phyloP scores from a whole-genome alignment of 2,797 vertebrate genomes.

The Acridotheres tristis region DNA sequence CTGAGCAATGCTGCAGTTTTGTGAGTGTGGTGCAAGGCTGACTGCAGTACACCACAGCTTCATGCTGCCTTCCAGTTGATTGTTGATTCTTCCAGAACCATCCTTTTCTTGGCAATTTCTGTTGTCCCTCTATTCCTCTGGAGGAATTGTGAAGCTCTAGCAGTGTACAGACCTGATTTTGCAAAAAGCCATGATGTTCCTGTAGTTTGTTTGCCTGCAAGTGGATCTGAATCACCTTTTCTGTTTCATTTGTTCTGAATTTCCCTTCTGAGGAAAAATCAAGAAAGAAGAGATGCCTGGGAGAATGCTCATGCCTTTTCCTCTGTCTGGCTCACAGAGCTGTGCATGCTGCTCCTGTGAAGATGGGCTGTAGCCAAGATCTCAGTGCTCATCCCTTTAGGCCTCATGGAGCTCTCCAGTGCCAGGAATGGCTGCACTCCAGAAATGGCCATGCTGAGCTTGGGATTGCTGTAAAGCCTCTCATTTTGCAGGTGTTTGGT shows the following conservation, averaged over 20 bases:
- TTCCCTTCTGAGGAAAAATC: neutral
- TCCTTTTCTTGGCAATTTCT: neutral
- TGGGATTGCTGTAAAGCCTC: neutral
- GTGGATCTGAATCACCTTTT: neutral
- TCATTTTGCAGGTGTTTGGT: neutral
- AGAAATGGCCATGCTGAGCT: neutral
- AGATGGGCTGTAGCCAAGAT: neutral
- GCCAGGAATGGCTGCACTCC: neutral
- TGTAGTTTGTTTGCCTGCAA: neutral
- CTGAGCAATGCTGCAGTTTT: neutral
- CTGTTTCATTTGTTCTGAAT: neutral
- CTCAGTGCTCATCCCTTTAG: neutral
- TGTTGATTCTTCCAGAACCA: neutral
- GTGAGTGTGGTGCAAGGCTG: neutral
- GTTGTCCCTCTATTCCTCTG: neutral
- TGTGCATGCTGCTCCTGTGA: rapidly evolving
- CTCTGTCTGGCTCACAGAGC: neutral
- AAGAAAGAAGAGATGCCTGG: neutral
- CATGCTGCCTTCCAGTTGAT: neutral
- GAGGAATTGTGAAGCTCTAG: neutral
- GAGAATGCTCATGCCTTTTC: neutral
- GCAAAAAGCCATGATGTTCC: neutral
- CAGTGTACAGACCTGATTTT: neutral
- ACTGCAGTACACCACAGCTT: neutral
- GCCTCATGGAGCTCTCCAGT: neutral